A percentile compares a stretch with the other conserved stretches of the same genome.
phyloP scores from a whole-genome alignment of 2,888 invertebrate genomes.

The Cyclophora punctaria region DNA sequence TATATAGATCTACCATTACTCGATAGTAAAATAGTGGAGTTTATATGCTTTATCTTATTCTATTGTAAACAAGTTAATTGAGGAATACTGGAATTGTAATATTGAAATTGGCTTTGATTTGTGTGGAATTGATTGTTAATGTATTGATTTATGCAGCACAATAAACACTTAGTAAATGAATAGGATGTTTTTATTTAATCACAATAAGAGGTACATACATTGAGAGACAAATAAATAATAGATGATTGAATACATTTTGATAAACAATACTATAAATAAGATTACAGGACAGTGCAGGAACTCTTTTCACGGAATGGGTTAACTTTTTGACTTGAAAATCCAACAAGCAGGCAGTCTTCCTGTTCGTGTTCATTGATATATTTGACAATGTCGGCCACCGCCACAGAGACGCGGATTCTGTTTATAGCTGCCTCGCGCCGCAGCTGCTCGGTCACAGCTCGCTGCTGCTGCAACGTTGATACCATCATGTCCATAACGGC shows the following conservation, averaged over 20 bases:
- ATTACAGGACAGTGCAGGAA: slow-evolving; percentile 88
- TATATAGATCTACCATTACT: too few relatives aligned
- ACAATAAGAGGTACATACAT: slow-evolving; percentile 2
- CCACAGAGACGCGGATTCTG: slow-evolving; percentile 89
- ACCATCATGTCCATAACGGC: slow-evolving; percentile 95
- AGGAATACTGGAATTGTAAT: slow-evolving; percentile 28
- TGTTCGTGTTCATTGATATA: slow-evolving; percentile 93
- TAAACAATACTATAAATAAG: slow-evolving; percentile 9
- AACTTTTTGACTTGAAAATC: slow-evolving; percentile 94
- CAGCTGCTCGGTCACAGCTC: slow-evolving; percentile 93
- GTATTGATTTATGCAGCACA: slow-evolving; percentile 41
- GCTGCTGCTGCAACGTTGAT: slow-evolving; percentile 94
- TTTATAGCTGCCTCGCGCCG: slow-evolving; percentile 92
- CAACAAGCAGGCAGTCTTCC: slow-evolving; percentile 94
- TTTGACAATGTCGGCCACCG: slow-evolving; percentile 94
- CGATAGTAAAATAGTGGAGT: not conserved
- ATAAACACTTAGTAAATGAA: slow-evolving; percentile 32
- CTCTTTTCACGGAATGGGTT: slow-evolving; percentile 97
- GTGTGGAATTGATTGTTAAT: slow-evolving; percentile 27
- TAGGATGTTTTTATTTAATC: slow-evolving; percentile 13
- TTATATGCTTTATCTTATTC: not conserved
- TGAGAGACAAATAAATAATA: slow-evolving; percentile 3
- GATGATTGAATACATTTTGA: slow-evolving; percentile 4
- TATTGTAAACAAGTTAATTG: not conserved
- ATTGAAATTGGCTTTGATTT: slow-evolving; percentile 33